Conservation (phyloP, 1,140 invertebrate species). For the Drosophila tristis region DNA sequence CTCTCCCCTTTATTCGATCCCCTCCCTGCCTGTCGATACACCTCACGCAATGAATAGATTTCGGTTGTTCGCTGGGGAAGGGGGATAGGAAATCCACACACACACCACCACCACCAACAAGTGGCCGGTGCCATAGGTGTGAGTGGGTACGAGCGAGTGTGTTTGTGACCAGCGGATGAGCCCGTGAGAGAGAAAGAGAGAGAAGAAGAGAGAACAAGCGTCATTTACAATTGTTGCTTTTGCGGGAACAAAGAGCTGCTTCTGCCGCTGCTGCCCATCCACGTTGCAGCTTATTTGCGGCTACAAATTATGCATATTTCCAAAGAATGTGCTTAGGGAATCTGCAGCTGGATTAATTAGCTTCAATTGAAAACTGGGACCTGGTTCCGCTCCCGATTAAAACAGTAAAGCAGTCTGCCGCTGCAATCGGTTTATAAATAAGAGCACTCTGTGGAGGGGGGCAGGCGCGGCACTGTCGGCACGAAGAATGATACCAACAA, state of each 20-base stretch:
- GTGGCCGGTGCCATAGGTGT: slow-evolving; percentile 49
- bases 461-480: slow-evolving; percentile 8
- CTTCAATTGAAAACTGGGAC: slow-evolving; percentile 66
- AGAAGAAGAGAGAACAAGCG: slow-evolving; percentile 32
- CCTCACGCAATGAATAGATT: slow-evolving; percentile 56
- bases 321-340: slow-evolving; percentile 48
- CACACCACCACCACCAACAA: slow-evolving; percentile 55
- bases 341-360: slow-evolving; percentile 53
- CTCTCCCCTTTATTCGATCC: slow-evolving; percentile 47
- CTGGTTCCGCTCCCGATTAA: slow-evolving; percentile 40
- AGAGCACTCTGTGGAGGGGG: slow-evolving; percentile 27
- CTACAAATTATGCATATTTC: slow-evolving; percentile 69
- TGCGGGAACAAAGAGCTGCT: slow-evolving; percentile 45
- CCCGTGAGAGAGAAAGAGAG: slow-evolving; percentile 23
- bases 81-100: slow-evolving; percentile 31
- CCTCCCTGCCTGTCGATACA: slow-evolving; percentile 45
- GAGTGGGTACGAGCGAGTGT: too few relatives aligned
- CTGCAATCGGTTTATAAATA: slow-evolving; percentile 66
- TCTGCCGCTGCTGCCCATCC: slow-evolving; percentile 2
- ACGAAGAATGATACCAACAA: too few relatives aligned
- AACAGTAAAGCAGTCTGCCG: slow-evolving; percentile 20
- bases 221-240: slow-evolving; percentile 45
- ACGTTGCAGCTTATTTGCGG: slow-evolving; percentile 32
- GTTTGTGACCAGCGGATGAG: too few relatives aligned
- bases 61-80: slow-evolving; percentile 55